Evolutionary conservation across 2,888 invertebrate species (phyloP).

Genomic region (Conchocele bisecta): DNA sequence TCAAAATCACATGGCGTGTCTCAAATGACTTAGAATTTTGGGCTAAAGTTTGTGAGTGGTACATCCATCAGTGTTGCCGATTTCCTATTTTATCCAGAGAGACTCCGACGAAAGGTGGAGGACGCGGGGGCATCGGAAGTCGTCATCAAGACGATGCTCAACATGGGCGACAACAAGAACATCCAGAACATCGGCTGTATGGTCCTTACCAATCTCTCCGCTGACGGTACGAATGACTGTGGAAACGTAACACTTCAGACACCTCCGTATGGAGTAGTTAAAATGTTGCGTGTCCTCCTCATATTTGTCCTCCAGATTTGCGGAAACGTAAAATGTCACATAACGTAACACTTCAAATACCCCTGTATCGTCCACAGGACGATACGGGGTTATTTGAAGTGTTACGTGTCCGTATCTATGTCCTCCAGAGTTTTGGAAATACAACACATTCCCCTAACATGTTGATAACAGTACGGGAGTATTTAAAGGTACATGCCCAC

Average conservation of each 20-base stretch:
- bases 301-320: neutral
- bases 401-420: no score
- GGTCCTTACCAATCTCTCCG: slow-evolving; percentile 72
- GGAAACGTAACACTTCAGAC: no score
- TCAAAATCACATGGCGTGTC: neutral
- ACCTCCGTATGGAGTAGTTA: neutral
- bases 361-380: no score
- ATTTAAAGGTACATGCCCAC: no score
- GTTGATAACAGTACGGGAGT: no score
- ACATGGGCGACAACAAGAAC: slow-evolving; percentile 53
- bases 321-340: no score
- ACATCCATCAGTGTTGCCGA: no score
- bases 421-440: no score
- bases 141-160: slow-evolving; percentile 68
- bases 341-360: no score
- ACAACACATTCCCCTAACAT: no score
- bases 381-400: no score
- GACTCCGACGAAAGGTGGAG: slow-evolving; percentile 61
- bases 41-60: neutral
- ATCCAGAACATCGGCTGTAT: slow-evolving; percentile 70
- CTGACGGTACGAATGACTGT: slow-evolving; percentile 68
- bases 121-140: slow-evolving; percentile 65
- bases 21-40: neutral
- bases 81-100: slow-evolving; percentile 45
- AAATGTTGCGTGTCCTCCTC: neutral